Evolutionary conservation across 2,888 invertebrate genomes (phyloP).

Genomic region (Drosophila kambysellisi): DNA sequence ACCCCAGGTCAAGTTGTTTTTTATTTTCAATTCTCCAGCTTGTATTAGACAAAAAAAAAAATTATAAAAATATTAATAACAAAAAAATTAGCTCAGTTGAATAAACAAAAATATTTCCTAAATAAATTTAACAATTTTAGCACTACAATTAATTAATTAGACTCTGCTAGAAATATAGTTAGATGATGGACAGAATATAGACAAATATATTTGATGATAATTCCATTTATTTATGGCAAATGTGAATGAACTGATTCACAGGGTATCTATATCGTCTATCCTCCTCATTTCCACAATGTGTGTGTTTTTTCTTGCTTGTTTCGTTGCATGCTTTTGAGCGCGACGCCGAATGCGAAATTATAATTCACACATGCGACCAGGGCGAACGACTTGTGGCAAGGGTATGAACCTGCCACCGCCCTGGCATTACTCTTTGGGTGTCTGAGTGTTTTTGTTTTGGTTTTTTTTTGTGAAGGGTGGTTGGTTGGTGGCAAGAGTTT

Average conservation of each 20-base stretch:
- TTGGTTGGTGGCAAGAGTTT: not conserved
- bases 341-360: conserved; percentile 78
- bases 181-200: not conserved
- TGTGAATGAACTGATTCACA: conserved; percentile 2
- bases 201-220: not conserved
- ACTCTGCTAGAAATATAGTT: not conserved
- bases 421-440: conserved; percentile 24
- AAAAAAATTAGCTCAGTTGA: not conserved
- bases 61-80: too few species aligned
- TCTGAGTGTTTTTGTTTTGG: conserved; percentile 21
- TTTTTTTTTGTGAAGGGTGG: not conserved
- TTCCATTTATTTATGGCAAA: too few species aligned
- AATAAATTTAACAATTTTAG: not conserved
- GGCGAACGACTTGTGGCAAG: conserved; percentile 23
- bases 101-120: not conserved
- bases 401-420: conserved; percentile 1
- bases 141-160: not conserved
- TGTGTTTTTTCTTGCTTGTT: conserved; percentile 42
- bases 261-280: conserved; percentile 20
- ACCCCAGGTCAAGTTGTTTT: not conserved
- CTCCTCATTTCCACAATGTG: not conserved
- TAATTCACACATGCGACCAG: conserved; percentile 82
- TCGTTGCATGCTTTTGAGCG: conserved; percentile 72
- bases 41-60: not conserved
- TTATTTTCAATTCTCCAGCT: not conserved